Evolutionary conservation across 2,797 vertebrate species (phyloP).

Genomic region (Anabas testudineus): DNA sequence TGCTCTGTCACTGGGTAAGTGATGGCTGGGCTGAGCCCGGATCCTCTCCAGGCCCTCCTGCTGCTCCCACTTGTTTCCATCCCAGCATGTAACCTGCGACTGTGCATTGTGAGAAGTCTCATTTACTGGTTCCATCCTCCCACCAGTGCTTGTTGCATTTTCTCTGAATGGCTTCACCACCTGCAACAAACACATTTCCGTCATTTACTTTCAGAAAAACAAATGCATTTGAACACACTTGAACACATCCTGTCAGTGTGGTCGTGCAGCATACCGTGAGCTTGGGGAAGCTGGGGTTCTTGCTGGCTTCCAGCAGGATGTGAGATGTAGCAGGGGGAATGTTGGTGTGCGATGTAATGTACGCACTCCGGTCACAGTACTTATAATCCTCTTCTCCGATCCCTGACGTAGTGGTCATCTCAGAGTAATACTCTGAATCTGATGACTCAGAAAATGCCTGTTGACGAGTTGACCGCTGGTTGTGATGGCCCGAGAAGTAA

Average conservation of each 20-base stretch:
- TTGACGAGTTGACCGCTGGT: constrained; percentile 68
- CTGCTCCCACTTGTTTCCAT: constrained; percentile 76
- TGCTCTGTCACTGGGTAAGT: constrained; percentile 77
- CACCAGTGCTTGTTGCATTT: constrained; percentile 70
- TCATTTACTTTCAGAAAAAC: constrained; percentile 19
- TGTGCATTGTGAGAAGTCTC: constrained; percentile 64
- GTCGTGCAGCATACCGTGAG: constrained; percentile 79
- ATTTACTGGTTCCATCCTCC: constrained; percentile 77
- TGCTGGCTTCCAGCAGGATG: constrained; percentile 89
- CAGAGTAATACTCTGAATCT: constrained; percentile 88
- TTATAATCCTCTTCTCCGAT: constrained; percentile 86
- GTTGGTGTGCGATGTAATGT: constrained; percentile 72
- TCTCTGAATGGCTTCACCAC: constrained; percentile 93
- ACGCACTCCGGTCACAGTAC: constrained; percentile 81
- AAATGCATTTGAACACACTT: not conserved
- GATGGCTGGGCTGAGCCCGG: constrained; percentile 63
- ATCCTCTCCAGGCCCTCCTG: constrained; percentile 69
- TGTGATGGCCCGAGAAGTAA: constrained; percentile 79
- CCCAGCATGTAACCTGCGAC: constrained; percentile 73
- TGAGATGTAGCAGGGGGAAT: constrained; percentile 76
- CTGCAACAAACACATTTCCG: constrained; percentile 72
- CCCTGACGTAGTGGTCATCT: constrained; percentile 84
- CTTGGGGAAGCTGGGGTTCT: constrained; percentile 88
- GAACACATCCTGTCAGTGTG: not conserved
- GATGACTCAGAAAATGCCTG: constrained; percentile 86